phyloP scores from a whole-genome alignment of 2,888 invertebrate species.

The Mactromeris polynyma region DNA sequence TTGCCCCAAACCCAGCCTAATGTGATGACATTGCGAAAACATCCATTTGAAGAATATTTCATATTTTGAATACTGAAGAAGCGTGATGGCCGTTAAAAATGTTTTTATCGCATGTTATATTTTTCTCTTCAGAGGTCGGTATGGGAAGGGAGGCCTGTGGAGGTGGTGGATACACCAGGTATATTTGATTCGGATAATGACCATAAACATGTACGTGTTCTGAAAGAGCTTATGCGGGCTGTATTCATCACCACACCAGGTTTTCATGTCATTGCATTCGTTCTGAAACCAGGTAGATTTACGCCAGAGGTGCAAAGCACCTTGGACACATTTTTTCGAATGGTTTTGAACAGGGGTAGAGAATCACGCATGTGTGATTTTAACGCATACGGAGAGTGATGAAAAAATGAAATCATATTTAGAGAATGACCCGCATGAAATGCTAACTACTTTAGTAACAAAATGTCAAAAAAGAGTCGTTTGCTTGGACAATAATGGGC shows the following conservation, averaged over 20 bases:
- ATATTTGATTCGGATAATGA: slow-evolving; percentile 21
- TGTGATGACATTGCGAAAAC: no score
- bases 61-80: no score
- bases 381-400: not conserved
- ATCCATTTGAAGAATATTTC: no score
- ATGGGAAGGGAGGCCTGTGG: not conserved
- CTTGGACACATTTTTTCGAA: not conserved
- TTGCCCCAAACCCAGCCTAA: no score
- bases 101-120: no score
- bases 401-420: not conserved
- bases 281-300: slow-evolving; percentile 13
- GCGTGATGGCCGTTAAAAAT: no score
- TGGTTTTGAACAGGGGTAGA: slow-evolving; percentile 30
- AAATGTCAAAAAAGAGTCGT: not conserved
- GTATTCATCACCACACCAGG: slow-evolving; percentile 2
- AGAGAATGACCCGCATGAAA: not conserved
- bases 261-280: slow-evolving; percentile 31
- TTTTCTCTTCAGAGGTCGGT: no score
- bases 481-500: not conserved
- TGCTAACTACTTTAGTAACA: not conserved
- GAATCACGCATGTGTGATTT: slow-evolving; percentile 20
- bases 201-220: not conserved
- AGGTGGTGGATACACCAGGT: slow-evolving; percentile 35
- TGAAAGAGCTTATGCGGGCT: slow-evolving; percentile 19
- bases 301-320: slow-evolving; percentile 28